Evolutionary conservation across 2,113 vertebrate genomes (phyloP), one percentile per base, ranked within the genome.

Genomic region (Xenopus laevis): DNA sequence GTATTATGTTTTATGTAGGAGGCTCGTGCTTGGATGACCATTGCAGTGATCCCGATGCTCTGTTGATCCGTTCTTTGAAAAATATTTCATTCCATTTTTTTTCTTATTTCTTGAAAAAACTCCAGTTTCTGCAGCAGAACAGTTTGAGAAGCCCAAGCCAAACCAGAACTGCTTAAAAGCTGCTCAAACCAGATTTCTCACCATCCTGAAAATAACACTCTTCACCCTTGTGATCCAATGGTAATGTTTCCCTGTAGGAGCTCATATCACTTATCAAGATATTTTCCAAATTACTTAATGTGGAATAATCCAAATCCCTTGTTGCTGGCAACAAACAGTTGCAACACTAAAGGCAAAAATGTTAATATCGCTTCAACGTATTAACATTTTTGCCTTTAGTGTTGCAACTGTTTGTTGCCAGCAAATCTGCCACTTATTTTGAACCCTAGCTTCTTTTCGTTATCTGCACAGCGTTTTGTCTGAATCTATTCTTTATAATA

Each of bases 111-210:
- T 69, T 76, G 58, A 69, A 45, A 13, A 61, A 63, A 63, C 23
- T 76, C 66, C 65, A 61, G 9, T 72, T 40, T 64, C 17, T 72
- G 59, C 23, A 20, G 55, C 30, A 69, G 64, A 74, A 74, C 64
- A 69, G 45, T 12, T 44, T 21, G 27, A 44, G 47, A 53, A 60
- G 23, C 7, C 57, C 13, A 33, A 7, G 58, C 73, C 73, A 76
- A 63, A 55, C 17, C 10, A 76, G 65, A 76, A 69, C 73, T 63
- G 66, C 73, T 44, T 23, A 18, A 62, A 76, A 45, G 65, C 73
- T 69, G 73, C 66, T 69, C 55, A 63, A 76, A 76, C 73, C 73
- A 69, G 73, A 76, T 63, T 76, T 57, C 40, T 46, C 52, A 20
- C 15, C 65, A 17, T 53, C 66, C 66, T 46, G 58, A 10, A 45